phyloP scores from a whole-genome alignment of 2,797 vertebrate species.

The Pteronotus mesoamericanus region DNA sequence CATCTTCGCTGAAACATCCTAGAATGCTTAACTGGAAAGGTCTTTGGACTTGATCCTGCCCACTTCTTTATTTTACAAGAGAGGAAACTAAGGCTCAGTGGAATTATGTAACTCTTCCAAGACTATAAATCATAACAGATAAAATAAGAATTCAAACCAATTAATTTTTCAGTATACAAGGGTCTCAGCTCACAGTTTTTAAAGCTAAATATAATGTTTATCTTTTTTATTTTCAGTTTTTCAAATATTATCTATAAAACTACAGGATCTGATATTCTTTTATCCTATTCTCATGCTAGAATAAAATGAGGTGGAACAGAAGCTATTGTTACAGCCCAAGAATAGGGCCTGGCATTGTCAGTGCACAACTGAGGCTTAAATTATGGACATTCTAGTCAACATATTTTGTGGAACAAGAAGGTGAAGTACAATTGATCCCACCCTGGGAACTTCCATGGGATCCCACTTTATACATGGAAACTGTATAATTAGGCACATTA shows the following conservation, averaged over 20 bases:
- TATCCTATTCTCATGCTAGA: constrained; percentile 53
- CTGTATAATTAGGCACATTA: constrained; percentile 60
- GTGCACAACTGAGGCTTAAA: constrained; percentile 30
- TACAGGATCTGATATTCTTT: constrained; percentile 57
- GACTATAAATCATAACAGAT: background rate
- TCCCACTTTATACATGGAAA: background rate
- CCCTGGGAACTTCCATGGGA: background rate
- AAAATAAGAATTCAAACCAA: constrained; percentile 55
- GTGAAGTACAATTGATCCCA: background rate
- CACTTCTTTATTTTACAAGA: background rate
- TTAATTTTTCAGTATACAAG: constrained; percentile 44
- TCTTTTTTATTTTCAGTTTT: constrained; percentile 44
- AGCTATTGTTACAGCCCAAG: constrained; percentile 61
- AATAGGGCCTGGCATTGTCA: constrained; percentile 46
- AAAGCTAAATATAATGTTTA: constrained; percentile 61
- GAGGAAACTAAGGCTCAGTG: background rate
- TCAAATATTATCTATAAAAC: constrained; percentile 53
- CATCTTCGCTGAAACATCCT: background rate
- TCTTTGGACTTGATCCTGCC: background rate
- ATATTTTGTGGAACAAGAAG: background rate
- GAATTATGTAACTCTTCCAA: background rate
- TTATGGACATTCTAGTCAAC: constrained; percentile 1
- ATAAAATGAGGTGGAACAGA: constrained; percentile 49
- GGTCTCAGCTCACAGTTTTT: constrained; percentile 59
- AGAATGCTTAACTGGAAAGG: background rate